Conservation (phyloP, 2,113 vertebrate species). For the Carassius auratus region DNA sequence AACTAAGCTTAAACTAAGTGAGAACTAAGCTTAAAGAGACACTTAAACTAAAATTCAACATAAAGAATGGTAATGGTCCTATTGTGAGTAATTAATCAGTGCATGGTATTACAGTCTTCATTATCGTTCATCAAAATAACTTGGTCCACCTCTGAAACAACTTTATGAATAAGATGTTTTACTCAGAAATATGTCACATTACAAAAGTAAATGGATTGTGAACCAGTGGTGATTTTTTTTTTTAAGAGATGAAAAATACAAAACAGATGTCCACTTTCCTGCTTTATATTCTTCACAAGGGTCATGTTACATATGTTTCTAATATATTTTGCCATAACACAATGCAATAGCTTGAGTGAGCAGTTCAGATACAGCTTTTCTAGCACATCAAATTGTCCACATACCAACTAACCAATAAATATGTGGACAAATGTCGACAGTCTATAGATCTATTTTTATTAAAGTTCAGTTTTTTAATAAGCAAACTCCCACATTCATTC, state of each 20-base stretch:
- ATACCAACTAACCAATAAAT: too few species aligned
- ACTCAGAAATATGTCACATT: neutral
- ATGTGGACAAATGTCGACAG: too few species aligned
- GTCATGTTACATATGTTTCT: neutral
- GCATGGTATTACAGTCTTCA: neutral
- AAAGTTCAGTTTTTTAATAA: neutral
- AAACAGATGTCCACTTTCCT: neutral
- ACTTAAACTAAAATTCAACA: neutral
- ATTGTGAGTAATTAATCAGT: neutral
- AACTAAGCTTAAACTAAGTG: slow-evolving; percentile 12
- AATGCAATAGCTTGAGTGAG: neutral
- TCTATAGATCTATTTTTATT: neutral
- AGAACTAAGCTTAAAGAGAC: slow-evolving; percentile 63
- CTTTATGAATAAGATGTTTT: neutral
- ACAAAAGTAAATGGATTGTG: neutral
- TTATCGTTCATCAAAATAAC: neutral
- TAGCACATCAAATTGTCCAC: neutral
- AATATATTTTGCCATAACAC: neutral
- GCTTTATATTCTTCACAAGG: neutral
- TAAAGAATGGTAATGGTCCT: neutral
- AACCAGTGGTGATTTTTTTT: neutral
- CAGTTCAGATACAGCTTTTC: neutral
- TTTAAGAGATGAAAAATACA: neutral
- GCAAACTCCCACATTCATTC: neutral
- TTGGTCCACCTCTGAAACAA: neutral